These are phyloP conservation scores for Hemichromis elongatus DNA, from an alignment of 2,113 vertebrate genomes.

Conservation along the genomic window DNA sequence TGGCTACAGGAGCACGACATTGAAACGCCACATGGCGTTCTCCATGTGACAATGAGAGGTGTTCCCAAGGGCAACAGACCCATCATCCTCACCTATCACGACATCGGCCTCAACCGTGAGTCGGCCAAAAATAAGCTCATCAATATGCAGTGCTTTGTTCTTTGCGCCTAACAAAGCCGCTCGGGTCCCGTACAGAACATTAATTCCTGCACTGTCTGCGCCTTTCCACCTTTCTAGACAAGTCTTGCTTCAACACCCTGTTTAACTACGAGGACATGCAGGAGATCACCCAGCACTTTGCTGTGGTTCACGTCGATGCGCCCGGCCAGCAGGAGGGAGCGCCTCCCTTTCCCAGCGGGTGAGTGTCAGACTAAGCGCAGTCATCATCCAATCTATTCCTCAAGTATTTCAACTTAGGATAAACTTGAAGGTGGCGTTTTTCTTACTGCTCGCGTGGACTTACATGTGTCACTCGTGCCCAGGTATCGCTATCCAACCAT, in stretches of 20 bases:
- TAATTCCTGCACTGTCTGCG: neutral
- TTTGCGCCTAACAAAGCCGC: neutral
- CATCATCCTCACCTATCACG: constrained; percentile 95
- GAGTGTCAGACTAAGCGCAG: constrained; percentile 27
- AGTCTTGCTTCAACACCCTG: constrained; percentile 97
- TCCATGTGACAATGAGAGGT: constrained; percentile 94
- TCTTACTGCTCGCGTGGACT: neutral
- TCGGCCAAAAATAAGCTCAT: constrained; percentile 18
- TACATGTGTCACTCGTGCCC: neutral
- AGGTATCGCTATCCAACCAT: constrained; percentile 94
- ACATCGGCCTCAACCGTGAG: constrained; percentile 98
- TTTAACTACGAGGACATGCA: constrained; percentile 99
- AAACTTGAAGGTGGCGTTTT: neutral
- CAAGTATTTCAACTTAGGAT: neutral
- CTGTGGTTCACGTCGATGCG: constrained; percentile 92
- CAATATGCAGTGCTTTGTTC: neutral
- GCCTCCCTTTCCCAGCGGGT: constrained; percentile 89
- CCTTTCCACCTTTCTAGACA: constrained; percentile 75
- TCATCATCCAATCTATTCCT: neutral
- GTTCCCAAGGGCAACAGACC: constrained; percentile 89
- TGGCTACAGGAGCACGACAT: constrained; percentile 90
- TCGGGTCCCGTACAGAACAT: neutral
- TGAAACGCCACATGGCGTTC: constrained; percentile 89
- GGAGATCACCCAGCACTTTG: constrained; percentile 95
- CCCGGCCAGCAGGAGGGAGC: constrained; percentile 94